A percentile compares a stretch with the other conserved stretches of the same genome.
Evolutionary conservation across 2,888 invertebrate genomes (phyloP).

Genomic region (Napeogenes inachia): DNA sequence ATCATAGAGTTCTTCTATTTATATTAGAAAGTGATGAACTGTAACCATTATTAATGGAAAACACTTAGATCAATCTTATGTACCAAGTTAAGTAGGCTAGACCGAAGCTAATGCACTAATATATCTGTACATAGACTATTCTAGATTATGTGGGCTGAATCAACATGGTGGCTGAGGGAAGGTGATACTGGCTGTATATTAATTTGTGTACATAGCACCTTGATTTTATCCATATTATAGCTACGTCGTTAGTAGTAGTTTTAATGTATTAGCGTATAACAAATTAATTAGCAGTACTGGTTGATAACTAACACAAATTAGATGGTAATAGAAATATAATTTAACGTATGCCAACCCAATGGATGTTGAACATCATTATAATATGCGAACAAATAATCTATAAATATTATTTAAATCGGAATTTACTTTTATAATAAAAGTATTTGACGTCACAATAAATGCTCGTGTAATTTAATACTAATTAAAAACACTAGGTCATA

Average conservation of each 20-base stretch:
- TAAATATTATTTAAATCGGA: no score
- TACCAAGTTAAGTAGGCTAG: slow-evolving; percentile 18
- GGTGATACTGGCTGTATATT: slow-evolving; percentile 63
- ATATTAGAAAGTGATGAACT: no score
- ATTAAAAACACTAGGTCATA: no score
- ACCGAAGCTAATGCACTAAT: slow-evolving; percentile 35
- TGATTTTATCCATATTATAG: slow-evolving; percentile 19
- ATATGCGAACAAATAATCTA: no score
- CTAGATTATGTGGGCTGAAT: slow-evolving; percentile 61
- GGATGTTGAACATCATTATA: neutral
- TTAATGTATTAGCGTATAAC: neutral
- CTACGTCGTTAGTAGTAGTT: neutral
- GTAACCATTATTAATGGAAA: slow-evolving; percentile 3
- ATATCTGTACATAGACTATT: slow-evolving; percentile 44
- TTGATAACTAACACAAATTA: neutral
- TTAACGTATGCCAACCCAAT: neutral
- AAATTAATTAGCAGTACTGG: neutral
- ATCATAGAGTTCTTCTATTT: no score
- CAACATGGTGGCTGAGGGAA: slow-evolving; percentile 56
- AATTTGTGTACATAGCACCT: slow-evolving; percentile 61
- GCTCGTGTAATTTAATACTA: no score
- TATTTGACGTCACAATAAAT: no score
- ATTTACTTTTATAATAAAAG: no score
- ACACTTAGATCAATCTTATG: slow-evolving; percentile 24
- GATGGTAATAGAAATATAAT: neutral